phyloP scores from a whole-genome alignment of 1,140 invertebrate species.

The Dendroctonus ponderosae region DNA sequence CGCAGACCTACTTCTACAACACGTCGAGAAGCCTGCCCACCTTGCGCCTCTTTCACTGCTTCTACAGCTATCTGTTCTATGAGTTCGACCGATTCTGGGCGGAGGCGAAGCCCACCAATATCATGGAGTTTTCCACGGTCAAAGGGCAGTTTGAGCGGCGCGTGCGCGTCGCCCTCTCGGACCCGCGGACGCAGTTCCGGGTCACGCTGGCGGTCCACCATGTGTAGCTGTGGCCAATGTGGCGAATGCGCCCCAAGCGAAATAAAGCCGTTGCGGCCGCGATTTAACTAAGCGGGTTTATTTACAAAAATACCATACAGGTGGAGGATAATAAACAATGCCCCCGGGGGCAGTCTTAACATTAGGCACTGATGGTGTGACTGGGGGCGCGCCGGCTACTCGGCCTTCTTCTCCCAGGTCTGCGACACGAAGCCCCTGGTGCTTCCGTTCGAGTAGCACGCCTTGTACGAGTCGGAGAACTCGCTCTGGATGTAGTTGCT shows the following conservation, averaged over 20 bases:
- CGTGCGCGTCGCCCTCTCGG: slow-evolving; percentile 62
- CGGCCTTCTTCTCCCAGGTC: slow-evolving; percentile 44
- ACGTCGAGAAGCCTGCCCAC: slow-evolving; percentile 65
- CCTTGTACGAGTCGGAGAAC: slow-evolving; percentile 60
- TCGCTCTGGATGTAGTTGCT: slow-evolving; percentile 60
- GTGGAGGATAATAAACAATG: background rate
- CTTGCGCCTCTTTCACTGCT: slow-evolving; percentile 84
- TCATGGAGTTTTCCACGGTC: slow-evolving; percentile 92
- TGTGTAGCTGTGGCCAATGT: slow-evolving; percentile 20
- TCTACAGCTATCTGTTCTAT: slow-evolving; percentile 92
- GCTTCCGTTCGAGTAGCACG: slow-evolving; percentile 66
- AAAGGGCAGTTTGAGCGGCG: slow-evolving; percentile 79
- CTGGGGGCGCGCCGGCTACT: slow-evolving; percentile 16
- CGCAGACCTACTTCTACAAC: slow-evolving; percentile 94
- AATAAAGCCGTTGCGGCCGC: too few species aligned
- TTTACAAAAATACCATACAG: slow-evolving; percentile 43
- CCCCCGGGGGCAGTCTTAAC: too few species aligned
- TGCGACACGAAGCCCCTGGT: slow-evolving; percentile 64
- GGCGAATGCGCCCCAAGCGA: too few species aligned
- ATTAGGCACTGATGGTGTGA: too few species aligned
- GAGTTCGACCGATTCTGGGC: slow-evolving; percentile 95
- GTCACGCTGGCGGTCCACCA: slow-evolving; percentile 65
- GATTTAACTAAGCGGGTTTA: slow-evolving; percentile 32
- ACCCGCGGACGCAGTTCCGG: slow-evolving; percentile 67
- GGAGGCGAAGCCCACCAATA: slow-evolving; percentile 82